These are phyloP conservation scores for Brachyrhaphis roseni DNA, from an alignment of 2,797 vertebrate species.

Conservation along the genomic window DNA sequence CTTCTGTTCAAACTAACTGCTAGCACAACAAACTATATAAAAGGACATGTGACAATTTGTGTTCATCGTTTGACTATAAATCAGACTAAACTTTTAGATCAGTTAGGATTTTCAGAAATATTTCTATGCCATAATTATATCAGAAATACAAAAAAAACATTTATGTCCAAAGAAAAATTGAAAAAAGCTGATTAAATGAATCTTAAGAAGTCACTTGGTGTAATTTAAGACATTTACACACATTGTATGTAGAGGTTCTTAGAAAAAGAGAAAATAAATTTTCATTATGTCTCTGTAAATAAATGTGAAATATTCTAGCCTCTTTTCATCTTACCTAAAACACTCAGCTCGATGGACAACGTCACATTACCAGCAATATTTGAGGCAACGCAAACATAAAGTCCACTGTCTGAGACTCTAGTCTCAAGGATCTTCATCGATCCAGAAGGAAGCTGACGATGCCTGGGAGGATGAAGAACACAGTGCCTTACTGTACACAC, in stretches of 20 bases:
- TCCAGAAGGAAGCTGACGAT: slow-evolving; percentile 90
- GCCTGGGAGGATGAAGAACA: slow-evolving; percentile 78
- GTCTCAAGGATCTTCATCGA: slow-evolving; percentile 91
- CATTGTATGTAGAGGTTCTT: neutral
- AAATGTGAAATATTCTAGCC: neutral
- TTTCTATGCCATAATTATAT: neutral
- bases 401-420: slow-evolving; percentile 88
- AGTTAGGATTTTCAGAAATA: neutral
- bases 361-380: slow-evolving; percentile 97
- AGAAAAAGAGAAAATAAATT: neutral
- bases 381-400: slow-evolving; percentile 92
- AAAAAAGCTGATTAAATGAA: neutral
- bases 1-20: neutral
- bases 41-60: neutral
- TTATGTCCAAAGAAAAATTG: neutral
- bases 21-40: neutral
- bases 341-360: slow-evolving; percentile 84
- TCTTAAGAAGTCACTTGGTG: neutral
- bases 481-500: slow-evolving; percentile 1
- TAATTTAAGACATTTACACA: neutral
- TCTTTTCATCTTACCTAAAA: slow-evolving; percentile 84
- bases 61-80: neutral
- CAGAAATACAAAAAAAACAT: neutral
- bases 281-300: neutral
- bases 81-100: neutral